Percentiles rank a stretch among this genome's conserved stretches.
Conservation (phyloP, 1,140 invertebrate species). For the Drosophila pandora region DNA sequence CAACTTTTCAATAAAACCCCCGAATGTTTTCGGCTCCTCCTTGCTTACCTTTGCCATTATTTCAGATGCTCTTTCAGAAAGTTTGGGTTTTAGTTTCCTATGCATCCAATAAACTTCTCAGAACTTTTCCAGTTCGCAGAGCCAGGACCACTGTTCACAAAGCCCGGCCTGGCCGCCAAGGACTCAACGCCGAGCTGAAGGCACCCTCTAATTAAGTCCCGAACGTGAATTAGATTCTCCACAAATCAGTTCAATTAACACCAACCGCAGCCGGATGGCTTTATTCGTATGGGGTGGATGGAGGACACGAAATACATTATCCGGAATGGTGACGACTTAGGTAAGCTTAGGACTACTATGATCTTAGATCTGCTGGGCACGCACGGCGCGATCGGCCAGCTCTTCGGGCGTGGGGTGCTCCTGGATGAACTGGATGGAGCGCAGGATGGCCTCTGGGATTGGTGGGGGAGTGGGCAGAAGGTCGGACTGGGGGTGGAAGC, state of each 20-base stretch:
- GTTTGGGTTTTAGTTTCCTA: not conserved
- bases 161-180: not conserved
- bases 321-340: conserved; percentile 16
- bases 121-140: not conserved
- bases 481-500: conserved; percentile 84
- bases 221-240: conserved; percentile 39
- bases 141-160: not conserved
- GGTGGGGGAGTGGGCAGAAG: conserved; percentile 87
- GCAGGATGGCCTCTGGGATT: conserved; percentile 83
- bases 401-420: conserved; percentile 73
- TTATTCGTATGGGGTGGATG: conserved; percentile 36
- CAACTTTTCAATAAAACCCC: not conserved
- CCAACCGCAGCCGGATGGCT: conserved; percentile 27
- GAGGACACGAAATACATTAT: conserved; percentile 12
- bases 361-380: conserved; percentile 61
- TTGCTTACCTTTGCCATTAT: conserved; percentile 3
- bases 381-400: conserved; percentile 60
- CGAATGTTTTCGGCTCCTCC: not conserved
- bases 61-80: not conserved
- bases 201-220: conserved; percentile 57
- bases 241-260: conserved; percentile 63
- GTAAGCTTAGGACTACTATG: conserved; percentile 26
- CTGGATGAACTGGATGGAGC: conserved; percentile 38
- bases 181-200: not conserved
- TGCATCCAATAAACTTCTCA: not conserved